A percentile compares a stretch with the other conserved stretches of the same genome.
Conservation (phyloP, 2,113 vertebrate genomes). For the Megalops atlanticus region DNA sequence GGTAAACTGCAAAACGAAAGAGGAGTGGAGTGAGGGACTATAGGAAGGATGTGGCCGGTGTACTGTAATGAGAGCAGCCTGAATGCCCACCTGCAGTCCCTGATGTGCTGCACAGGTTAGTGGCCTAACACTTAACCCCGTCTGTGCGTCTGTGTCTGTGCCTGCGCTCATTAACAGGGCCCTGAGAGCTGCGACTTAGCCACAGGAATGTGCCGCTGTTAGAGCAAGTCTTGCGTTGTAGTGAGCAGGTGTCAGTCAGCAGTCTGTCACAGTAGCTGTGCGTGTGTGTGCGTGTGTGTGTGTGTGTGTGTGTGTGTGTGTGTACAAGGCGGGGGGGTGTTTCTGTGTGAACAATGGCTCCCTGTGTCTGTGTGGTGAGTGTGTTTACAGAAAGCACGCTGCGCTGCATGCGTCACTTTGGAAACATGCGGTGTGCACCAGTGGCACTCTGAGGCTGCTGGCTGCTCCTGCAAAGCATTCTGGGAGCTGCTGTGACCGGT, state of each 20-base stretch:
- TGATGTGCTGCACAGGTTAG: conserved; percentile 97
- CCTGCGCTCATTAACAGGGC: not conserved
- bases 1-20: not conserved
- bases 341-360: conserved; percentile 45
- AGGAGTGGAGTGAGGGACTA: not conserved
- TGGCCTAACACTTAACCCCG: conserved; percentile 32
- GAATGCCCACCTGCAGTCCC: conserved; percentile 83
- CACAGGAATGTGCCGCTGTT: conserved; percentile 5
- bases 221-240: not conserved
- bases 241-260: conserved; percentile 28
- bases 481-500: not conserved
- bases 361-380: conserved; percentile 30
- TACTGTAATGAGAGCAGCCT: conserved; percentile 75
- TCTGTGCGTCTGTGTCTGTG: conserved; percentile 6
- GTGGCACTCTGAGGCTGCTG: not conserved
- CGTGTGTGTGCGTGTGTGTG: conserved; percentile 25
- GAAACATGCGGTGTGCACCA: conserved; percentile 13
- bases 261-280: conserved; percentile 17
- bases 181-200: not conserved
- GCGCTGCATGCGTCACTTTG: conserved; percentile 52
- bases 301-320: conserved; percentile 15
- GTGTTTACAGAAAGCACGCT: conserved; percentile 30
- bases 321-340: conserved; percentile 42
- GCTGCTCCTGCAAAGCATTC: not conserved
- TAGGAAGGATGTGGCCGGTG: conserved; percentile 66